Percentiles rank a stretch among this genome's conserved stretches.
Evolutionary conservation across 2,888 invertebrate genomes (phyloP).

Genomic region (Brachyopa scutellaris): DNA sequence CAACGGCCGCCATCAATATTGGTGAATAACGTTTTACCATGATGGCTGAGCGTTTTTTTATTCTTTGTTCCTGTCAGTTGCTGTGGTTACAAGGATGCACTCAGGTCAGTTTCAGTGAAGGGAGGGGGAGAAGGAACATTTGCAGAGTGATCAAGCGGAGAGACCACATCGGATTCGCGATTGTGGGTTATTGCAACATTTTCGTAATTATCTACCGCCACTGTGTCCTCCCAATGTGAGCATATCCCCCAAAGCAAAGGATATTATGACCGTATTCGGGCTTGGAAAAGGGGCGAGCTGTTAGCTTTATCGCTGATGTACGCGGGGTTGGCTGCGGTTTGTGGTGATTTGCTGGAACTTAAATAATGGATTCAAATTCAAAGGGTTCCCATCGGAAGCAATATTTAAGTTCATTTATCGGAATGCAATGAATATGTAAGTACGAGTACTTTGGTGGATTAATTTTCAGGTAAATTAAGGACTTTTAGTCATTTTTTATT

Average conservation of each 20-base stretch:
- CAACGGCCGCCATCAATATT: slow-evolving; percentile 28
- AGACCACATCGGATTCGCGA: slow-evolving; percentile 29
- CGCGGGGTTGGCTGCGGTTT: slow-evolving; percentile 52
- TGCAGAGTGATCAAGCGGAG: slow-evolving; percentile 9
- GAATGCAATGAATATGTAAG: slow-evolving; percentile 47
- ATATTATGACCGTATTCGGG: slow-evolving; percentile 33
- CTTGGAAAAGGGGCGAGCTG: neutral
- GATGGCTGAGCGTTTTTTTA: neutral
- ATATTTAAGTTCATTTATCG: slow-evolving; percentile 37
- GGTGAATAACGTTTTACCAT: slow-evolving; percentile 36
- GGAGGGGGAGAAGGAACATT: neutral
- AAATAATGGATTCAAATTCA: slow-evolving; percentile 62
- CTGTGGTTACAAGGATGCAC: slow-evolving; percentile 23
- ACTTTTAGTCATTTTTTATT: no score
- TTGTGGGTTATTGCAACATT: slow-evolving; percentile 64
- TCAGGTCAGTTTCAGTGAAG: slow-evolving; percentile 20
- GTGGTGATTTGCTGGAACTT: slow-evolving; percentile 68
- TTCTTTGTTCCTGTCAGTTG: slow-evolving; percentile 20
- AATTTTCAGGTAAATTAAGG: no score
- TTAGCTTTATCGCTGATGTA: slow-evolving; percentile 54
- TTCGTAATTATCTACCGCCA: slow-evolving; percentile 59
- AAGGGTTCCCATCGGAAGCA: slow-evolving; percentile 29
- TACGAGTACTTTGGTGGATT: no score
- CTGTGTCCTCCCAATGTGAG: slow-evolving; percentile 36
- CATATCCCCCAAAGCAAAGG: slow-evolving; percentile 22